These are phyloP conservation scores for Echeneis naucrates DNA, from an alignment of 2,797 vertebrate species.

Conservation along the genomic window DNA sequence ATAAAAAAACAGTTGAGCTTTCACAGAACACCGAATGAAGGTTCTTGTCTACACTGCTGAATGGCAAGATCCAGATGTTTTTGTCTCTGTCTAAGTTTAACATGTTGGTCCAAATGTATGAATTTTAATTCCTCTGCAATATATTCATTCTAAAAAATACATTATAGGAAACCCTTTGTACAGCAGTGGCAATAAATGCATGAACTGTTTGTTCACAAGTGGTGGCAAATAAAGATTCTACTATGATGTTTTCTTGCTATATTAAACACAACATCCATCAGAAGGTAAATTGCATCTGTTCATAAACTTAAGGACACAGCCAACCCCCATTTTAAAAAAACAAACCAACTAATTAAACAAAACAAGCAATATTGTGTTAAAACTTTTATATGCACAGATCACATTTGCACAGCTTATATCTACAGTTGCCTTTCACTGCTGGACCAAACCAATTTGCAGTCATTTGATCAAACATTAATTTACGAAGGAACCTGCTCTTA, in stretches of 20 bases:
- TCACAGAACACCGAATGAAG: conserved; percentile 78
- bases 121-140: conserved; percentile 2
- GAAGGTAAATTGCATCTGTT: neutral
- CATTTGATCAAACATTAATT: neutral
- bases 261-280: neutral
- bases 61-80: conserved; percentile 73
- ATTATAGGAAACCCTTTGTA: neutral
- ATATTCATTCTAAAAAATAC: conserved; percentile 18
- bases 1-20: conserved; percentile 57
- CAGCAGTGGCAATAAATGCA: neutral
- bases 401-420: too few relatives aligned
- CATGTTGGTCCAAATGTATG: conserved; percentile 58
- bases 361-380: neutral
- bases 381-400: neutral
- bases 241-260: neutral
- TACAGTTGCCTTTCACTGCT: too few relatives aligned
- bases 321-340: too few relatives aligned
- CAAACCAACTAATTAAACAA: too few relatives aligned
- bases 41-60: conserved; percentile 74
- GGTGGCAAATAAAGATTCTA: neutral
- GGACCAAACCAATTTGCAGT: neutral
- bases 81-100: conserved; percentile 71
- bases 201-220: neutral
- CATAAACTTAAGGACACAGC: too few relatives aligned
- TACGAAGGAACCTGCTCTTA: neutral